Conservation (phyloP, 2,797 vertebrate genomes). For the Cyprinodon diabolis region DNA sequence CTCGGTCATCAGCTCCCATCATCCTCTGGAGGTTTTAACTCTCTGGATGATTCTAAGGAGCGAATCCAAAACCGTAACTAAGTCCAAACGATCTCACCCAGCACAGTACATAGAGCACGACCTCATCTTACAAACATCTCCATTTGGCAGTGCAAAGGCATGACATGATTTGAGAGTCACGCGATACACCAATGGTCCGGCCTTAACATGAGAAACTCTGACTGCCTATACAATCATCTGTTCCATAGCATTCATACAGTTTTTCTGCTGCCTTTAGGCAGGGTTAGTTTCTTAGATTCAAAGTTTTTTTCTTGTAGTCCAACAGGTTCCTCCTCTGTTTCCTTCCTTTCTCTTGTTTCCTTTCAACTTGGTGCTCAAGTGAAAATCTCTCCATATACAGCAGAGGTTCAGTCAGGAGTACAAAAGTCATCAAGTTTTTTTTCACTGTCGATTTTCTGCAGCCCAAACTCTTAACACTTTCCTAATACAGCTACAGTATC, state of each 20-base stretch:
- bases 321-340: conserved; percentile 20
- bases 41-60: conserved; percentile 2
- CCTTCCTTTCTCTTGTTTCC: conserved; percentile 12
- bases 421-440: neutral
- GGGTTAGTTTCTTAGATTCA: neutral
- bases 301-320: conserved; percentile 31
- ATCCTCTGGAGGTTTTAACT: neutral
- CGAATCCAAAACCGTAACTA: conserved; percentile 14
- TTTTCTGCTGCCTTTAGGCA: too few relatives aligned
- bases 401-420: neutral
- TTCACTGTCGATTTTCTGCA: neutral
- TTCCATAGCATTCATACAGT: neutral
- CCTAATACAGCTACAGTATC: neutral
- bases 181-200: conserved; percentile 27
- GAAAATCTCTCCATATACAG: neutral
- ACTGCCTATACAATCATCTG: neutral
- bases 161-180: conserved; percentile 30
- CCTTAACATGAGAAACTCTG: conserved; percentile 28
- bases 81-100: conserved; percentile 38
- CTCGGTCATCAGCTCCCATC: too few relatives aligned
- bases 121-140: conserved; percentile 17
- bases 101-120: conserved; percentile 24
- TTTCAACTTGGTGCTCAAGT: neutral
- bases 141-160: conserved; percentile 21
- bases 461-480: neutral